Conservation (phyloP, 2,797 vertebrate species). For the Cephalopachus bancanus region DNA sequence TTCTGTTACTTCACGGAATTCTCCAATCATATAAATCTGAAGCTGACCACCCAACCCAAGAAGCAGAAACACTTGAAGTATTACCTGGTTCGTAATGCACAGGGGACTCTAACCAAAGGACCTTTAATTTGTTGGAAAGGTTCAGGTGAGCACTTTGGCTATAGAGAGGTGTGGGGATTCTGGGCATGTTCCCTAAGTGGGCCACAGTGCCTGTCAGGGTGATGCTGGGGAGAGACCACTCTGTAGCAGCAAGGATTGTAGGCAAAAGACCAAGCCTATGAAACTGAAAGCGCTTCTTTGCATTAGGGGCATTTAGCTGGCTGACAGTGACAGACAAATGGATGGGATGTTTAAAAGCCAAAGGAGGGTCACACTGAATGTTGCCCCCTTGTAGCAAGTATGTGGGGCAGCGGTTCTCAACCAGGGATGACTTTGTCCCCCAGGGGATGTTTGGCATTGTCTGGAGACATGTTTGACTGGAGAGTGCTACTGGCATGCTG, state of each 20-base stretch:
- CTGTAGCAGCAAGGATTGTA: fast-evolving
- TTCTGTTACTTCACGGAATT: constrained; percentile 99
- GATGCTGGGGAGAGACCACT: fast-evolving
- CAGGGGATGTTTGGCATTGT: background rate
- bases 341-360: background rate
- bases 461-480: background rate
- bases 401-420: background rate
- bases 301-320: fast-evolving
- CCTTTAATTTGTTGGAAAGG: constrained; percentile 96
- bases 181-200: background rate
- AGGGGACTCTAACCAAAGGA: constrained; percentile 95
- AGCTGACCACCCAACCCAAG: constrained; percentile 97
- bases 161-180: background rate
- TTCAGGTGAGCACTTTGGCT: constrained; percentile 90
- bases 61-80: constrained; percentile 99
- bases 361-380: background rate
- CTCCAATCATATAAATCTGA: constrained; percentile 98
- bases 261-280: background rate
- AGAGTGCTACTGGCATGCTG: no score
- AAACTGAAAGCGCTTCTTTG: fast-evolving
- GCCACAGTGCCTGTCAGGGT: fast-evolving
- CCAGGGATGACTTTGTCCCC: background rate
- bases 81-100: constrained; percentile 94
- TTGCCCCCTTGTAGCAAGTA: background rate
- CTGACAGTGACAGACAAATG: fast-evolving